These are phyloP conservation scores for Perdita meconis DNA, from an alignment of 2,888 invertebrate genomes.

Conservation along the genomic window DNA sequence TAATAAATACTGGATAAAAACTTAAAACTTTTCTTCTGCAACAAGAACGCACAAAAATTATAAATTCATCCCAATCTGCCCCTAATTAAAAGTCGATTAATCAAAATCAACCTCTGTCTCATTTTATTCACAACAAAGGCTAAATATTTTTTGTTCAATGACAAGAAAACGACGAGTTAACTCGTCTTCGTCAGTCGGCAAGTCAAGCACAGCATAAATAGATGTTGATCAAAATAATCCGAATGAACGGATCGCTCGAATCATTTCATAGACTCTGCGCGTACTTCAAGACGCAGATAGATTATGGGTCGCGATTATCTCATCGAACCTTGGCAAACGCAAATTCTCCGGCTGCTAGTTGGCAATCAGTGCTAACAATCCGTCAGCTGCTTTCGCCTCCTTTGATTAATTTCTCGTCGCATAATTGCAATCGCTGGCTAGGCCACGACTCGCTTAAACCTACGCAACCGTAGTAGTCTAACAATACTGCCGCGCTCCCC, in stretches of 20 bases:
- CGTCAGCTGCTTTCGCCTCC: conserved; percentile 64
- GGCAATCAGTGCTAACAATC: conserved; percentile 68
- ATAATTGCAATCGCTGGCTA: conserved; percentile 68
- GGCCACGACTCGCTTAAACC: conserved; percentile 53
- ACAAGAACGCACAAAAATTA: too few species aligned
- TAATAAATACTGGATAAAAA: too few species aligned
- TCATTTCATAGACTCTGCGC: not conserved
- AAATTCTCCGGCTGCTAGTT: conserved; percentile 47
- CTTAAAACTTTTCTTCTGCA: too few species aligned
- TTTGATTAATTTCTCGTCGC: conserved; percentile 66
- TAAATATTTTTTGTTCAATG: too few species aligned
- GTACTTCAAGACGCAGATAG: conserved; percentile 2
- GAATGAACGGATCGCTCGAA: not conserved
- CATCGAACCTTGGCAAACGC: conserved; percentile 37
- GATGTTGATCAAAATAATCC: not conserved
- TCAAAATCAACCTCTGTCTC: too few species aligned
- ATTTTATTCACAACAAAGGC: too few species aligned
- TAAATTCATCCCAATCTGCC: too few species aligned
- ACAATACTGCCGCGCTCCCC: conserved; percentile 41
- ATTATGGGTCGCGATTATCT: conserved; percentile 10
- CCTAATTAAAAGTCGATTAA: too few species aligned
- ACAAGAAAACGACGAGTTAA: too few species aligned
- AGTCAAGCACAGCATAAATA: too few species aligned
- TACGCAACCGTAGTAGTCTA: conserved; percentile 55
- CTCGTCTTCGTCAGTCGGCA: too few species aligned